phyloP scores from a whole-genome alignment of 2,797 vertebrate species.

The Acanthornis magna region DNA sequence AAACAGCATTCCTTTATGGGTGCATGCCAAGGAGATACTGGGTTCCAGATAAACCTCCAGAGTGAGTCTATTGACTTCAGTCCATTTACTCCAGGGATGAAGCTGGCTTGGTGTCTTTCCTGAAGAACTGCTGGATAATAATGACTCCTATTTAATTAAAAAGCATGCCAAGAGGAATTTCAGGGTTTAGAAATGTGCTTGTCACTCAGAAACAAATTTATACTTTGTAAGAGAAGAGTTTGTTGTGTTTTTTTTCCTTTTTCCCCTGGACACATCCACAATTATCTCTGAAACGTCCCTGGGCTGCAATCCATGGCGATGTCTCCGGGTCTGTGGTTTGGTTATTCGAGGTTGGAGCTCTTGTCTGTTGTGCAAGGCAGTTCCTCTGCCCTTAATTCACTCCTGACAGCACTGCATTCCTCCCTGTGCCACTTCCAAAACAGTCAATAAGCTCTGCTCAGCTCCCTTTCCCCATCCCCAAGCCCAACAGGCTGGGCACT shows the following conservation, averaged over 20 bases:
- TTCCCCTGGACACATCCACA: background rate
- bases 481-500: background rate
- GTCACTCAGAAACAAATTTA: conserved; percentile 16
- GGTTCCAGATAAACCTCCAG: conserved; percentile 37
- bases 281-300: background rate
- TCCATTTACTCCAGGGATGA: conserved; percentile 23
- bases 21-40: background rate
- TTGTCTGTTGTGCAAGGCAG: conserved; percentile 33
- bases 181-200: conserved; percentile 38
- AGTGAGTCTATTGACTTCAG: conserved; percentile 2
- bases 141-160: conserved; percentile 18
- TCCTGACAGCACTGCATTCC: background rate
- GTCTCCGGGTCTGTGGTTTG: background rate
- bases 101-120: conserved; percentile 37
- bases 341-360: background rate
- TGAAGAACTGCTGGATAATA: conserved; percentile 39
- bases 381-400: conserved; percentile 40
- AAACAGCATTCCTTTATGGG: conserved; percentile 4
- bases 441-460: background rate
- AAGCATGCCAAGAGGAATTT: conserved; percentile 35
- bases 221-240: background rate
- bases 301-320: background rate
- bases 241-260: background rate
- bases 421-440: background rate
- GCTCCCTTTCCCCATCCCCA: background rate